Evolutionary conservation across 2,113 vertebrate species (phyloP).

Genomic region (Saguinus midas): DNA sequence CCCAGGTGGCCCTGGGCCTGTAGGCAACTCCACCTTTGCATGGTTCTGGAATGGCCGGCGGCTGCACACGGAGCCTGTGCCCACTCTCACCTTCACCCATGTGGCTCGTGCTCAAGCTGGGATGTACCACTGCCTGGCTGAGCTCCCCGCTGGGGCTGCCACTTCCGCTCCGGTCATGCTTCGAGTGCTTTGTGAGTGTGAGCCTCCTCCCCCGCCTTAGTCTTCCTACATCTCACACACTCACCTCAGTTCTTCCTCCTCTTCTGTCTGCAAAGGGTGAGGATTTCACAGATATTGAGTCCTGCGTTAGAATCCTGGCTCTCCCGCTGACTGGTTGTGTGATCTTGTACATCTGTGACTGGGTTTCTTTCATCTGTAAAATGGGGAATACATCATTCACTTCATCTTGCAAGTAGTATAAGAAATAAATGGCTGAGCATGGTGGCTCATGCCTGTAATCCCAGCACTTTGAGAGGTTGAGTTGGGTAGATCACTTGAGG

Average conservation of each 20-base stretch:
- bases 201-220: background rate
- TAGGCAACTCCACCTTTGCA: constrained; percentile 69
- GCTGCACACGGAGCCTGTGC: background rate
- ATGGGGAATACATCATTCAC: too few species aligned
- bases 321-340: background rate
- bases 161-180: constrained; percentile 68
- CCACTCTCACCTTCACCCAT: background rate
- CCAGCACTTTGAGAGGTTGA: background rate
- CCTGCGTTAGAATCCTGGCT: background rate
- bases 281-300: background rate
- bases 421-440: background rate
- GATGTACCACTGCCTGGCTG: constrained; percentile 79
- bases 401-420: background rate
- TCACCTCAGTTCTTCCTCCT: background rate
- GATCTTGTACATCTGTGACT: background rate
- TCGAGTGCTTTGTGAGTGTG: constrained; percentile 82
- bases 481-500: background rate
- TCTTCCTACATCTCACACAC: background rate
- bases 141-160: constrained; percentile 7
- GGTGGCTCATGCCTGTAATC: background rate
- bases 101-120: constrained; percentile 78
- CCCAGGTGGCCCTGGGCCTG: background rate
- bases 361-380: background rate
- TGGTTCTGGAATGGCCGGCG: constrained; percentile 82
- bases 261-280: background rate